phyloP scores from a whole-genome alignment of 1,140 invertebrate genomes.

The Alviniconcha marisindica region DNA sequence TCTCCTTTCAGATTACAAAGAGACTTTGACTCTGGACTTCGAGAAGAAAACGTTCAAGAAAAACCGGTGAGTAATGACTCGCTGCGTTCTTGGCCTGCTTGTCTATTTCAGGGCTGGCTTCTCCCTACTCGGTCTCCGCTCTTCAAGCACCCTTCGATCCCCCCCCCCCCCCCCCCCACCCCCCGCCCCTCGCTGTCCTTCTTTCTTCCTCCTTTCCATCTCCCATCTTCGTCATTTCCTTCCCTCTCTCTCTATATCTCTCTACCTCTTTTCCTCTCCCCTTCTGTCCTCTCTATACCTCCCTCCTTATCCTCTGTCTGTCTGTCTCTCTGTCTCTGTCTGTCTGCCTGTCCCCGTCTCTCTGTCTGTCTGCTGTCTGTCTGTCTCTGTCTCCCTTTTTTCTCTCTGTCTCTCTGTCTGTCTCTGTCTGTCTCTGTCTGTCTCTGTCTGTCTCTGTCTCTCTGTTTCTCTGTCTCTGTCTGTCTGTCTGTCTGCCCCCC shows the following conservation, averaged over 20 bases:
- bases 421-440: not conserved
- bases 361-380: not conserved
- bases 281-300: not conserved
- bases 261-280: not conserved
- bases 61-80: too few species aligned
- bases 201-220: constrained; percentile 6
- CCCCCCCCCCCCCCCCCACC: not conserved
- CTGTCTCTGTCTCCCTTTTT: not conserved
- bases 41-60: too few species aligned
- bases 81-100: too few species aligned
- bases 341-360: not conserved
- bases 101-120: too few species aligned
- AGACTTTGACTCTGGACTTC: too few species aligned
- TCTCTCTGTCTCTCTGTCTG: not conserved
- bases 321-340: not conserved
- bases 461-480: not conserved
- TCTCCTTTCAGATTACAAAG: too few species aligned
- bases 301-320: not conserved
- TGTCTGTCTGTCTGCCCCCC: not conserved
- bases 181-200: not conserved
- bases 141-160: too few species aligned
- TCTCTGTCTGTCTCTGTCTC: constrained; percentile 1
- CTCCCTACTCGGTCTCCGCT: too few species aligned
- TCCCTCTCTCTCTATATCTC: not conserved
- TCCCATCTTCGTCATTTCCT: not conserved